phyloP scores from a whole-genome alignment of 2,888 invertebrate genomes.

The Oxycera nigricornis region DNA sequence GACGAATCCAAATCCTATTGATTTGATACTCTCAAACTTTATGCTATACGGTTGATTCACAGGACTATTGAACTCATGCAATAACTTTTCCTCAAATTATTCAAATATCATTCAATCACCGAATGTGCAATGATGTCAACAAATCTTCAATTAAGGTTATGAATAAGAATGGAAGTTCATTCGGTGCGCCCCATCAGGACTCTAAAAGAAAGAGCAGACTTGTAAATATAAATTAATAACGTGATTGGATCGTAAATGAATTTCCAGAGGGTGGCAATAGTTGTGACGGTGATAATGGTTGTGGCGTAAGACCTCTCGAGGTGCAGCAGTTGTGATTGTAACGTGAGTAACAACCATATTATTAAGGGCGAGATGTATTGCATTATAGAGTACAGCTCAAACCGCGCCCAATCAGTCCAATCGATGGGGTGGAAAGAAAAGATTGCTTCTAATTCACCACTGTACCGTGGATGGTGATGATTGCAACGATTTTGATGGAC shows the following conservation, averaged over 20 bases:
- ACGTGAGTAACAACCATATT: conserved; percentile 35
- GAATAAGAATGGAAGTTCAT: not conserved
- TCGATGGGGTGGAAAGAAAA: conserved; percentile 31
- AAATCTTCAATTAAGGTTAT: not conserved
- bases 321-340: conserved; percentile 9
- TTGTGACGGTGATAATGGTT: not conserved
- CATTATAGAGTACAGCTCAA: conserved; percentile 20
- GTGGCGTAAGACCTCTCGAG: not conserved
- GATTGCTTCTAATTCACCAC: conserved; percentile 6
- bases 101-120: not conserved
- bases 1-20: too few relatives aligned
- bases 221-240: conserved; percentile 45
- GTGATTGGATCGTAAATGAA: conserved; percentile 40
- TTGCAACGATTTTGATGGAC: not conserved
- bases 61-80: too few relatives aligned
- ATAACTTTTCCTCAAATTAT: not conserved
- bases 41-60: too few relatives aligned
- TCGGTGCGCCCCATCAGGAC: not conserved
- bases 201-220: conserved; percentile 4
- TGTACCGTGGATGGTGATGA: not conserved
- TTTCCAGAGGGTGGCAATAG: conserved; percentile 31
- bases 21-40: too few relatives aligned
- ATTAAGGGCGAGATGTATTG: conserved; percentile 45
- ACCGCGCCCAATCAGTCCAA: conserved; percentile 18
- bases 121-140: not conserved